These are phyloP conservation scores for Drosophila littoralis DNA, from an alignment of 1,140 invertebrate genomes.

Conservation along the genomic window DNA sequence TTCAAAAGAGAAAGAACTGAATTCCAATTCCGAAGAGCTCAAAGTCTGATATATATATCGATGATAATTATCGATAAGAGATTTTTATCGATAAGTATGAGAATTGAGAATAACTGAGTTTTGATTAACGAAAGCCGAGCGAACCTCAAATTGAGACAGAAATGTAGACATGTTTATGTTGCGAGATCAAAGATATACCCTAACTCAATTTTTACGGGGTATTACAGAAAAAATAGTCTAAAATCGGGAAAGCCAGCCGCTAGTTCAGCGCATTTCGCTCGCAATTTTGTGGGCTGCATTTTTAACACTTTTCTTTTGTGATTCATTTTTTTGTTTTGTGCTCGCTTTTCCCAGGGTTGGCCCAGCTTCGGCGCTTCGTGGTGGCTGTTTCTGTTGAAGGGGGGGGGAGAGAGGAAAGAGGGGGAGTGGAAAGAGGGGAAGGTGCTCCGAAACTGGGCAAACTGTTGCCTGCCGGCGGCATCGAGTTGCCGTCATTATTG, in stretches of 20 bases:
- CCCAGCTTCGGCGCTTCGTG: neutral
- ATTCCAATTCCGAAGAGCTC: no score
- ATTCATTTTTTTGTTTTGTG: slow-evolving; percentile 1
- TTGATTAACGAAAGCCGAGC: no score
- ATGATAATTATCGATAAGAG: neutral
- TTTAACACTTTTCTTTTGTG: slow-evolving; percentile 43
- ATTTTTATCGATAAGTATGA: neutral
- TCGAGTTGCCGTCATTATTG: slow-evolving; percentile 55
- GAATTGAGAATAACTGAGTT: no score
- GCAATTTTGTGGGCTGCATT: slow-evolving; percentile 37
- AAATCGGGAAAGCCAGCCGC: slow-evolving; percentile 23
- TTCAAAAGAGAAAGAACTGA: no score
- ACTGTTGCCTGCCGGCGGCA: slow-evolving; percentile 25
- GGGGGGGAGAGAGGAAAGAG: neutral
- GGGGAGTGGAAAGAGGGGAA: neutral
- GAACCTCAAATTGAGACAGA: no score
- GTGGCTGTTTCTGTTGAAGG: slow-evolving; percentile 1
- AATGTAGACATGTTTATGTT: no score
- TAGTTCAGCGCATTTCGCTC: neutral
- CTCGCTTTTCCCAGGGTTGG: slow-evolving; percentile 26
- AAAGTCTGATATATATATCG: neutral
- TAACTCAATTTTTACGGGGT: neutral
- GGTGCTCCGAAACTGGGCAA: neutral
- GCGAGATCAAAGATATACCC: no score
- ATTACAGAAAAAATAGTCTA: no score